A percentile compares a stretch with the other conserved stretches of the same genome.
phyloP scores from a whole-genome alignment of 1,140 invertebrate species.

The Drosophila sucinea region DNA sequence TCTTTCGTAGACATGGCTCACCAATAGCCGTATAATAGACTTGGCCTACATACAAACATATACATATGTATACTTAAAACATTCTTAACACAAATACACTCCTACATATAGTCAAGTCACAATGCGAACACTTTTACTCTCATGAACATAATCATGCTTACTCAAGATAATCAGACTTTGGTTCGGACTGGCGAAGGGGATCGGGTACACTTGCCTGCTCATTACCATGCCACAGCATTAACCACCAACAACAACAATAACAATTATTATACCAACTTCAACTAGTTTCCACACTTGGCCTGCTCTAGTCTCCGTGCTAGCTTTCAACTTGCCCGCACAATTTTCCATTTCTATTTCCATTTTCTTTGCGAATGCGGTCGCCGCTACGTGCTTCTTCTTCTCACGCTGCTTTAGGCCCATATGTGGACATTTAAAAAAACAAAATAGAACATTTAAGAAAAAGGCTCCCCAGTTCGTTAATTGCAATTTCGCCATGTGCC shows the following conservation, averaged over 20 bases:
- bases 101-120: slow-evolving; percentile 36
- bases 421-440: slow-evolving; percentile 25
- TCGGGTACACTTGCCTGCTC: slow-evolving; percentile 50
- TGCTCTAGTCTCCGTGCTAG: slow-evolving; percentile 61
- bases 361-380: slow-evolving; percentile 79
- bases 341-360: slow-evolving; percentile 77
- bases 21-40: slow-evolving; percentile 66
- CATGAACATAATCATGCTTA: slow-evolving; percentile 78
- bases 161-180: slow-evolving; percentile 76
- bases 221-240: slow-evolving; percentile 67
- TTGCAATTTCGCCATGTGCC: slow-evolving; percentile 29
- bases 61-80: slow-evolving; percentile 57
- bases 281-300: slow-evolving; percentile 81
- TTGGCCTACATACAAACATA: slow-evolving; percentile 61
- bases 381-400: slow-evolving; percentile 16
- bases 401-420: slow-evolving; percentile 30
- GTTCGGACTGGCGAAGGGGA: slow-evolving; percentile 35
- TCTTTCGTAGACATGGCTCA: slow-evolving; percentile 41
- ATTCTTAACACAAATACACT: slow-evolving; percentile 46
- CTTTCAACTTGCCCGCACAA: slow-evolving; percentile 69
- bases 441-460: too few relatives aligned
- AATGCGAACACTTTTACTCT: slow-evolving; percentile 73
- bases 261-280: slow-evolving; percentile 77
- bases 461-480: neutral
- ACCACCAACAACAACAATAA: slow-evolving; percentile 64